phyloP scores from a whole-genome alignment of 2,797 vertebrate genomes.

The Chelonia mydas region DNA sequence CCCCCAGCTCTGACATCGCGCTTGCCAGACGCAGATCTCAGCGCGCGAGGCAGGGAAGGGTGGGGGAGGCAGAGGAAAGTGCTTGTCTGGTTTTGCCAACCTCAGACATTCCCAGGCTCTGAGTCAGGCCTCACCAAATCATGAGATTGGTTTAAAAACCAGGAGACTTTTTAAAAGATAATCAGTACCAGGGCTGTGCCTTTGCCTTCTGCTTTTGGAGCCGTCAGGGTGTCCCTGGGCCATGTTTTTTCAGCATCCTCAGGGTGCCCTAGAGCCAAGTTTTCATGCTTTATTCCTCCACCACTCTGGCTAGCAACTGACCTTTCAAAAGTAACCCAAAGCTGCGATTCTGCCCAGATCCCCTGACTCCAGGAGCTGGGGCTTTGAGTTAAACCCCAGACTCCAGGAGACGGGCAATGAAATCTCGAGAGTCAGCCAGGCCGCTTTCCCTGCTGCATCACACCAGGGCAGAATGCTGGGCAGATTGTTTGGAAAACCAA shows the following conservation, averaged over 20 bases:
- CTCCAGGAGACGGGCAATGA: background rate
- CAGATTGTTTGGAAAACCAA: background rate
- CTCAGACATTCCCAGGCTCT: background rate
- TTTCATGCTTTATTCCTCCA: background rate
- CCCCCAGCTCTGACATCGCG: background rate
- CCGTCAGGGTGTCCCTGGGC: background rate
- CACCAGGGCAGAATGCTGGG: background rate
- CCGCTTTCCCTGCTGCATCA: background rate
- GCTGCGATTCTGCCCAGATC: background rate
- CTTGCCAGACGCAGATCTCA: background rate
- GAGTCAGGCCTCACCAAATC: background rate
- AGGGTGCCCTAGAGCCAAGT: background rate
- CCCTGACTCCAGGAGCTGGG: background rate
- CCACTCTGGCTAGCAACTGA: background rate
- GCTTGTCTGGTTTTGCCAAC: background rate
- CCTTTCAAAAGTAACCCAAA: background rate
- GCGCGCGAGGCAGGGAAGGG: rapidly evolving
- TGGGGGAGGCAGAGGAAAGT: background rate
- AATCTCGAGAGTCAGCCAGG: background rate
- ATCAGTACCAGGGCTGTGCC: background rate
- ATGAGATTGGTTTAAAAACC: background rate
- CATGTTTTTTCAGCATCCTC: background rate
- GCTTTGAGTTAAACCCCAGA: background rate
- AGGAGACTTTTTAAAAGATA: background rate
- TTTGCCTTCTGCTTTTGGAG: background rate